Evolutionary conservation across 2,797 vertebrate species (phyloP), one percentile per base, ranked within the genome.

Genomic region (Labeo calbasu): DNA sequence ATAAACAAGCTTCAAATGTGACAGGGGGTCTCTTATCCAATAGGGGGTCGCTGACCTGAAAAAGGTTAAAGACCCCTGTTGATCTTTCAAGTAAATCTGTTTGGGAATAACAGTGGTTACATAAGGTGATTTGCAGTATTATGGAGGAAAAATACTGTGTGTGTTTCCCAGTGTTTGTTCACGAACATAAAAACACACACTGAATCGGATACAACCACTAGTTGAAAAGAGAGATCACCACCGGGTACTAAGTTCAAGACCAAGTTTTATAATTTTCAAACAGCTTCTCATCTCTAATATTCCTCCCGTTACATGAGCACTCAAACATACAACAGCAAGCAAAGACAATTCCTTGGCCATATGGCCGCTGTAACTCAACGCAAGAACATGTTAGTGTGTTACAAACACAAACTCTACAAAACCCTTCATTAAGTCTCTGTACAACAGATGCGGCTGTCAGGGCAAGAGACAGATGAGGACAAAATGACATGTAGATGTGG

Each of bases 111-210:
- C 50, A 4, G 53, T 40, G 23, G 70, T 83, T 81, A 87, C 66
- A 77, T 83, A 77, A 83, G 50, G n/a, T 81, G 86, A 87, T 85
- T 88, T 86, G 55, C 72, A 61, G 21, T 17, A 63, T 81, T 87
- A 28, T 71, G 43, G 32, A 75, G 76, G 14, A 46, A 76, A 65
- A 36, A 77, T 79, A 46, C 48, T 53, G 19, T 40, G 48, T 28
- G 15, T n/a, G 61, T 79, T 55, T 79, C 46, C 61, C 48, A 23
- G 14, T 23, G 63, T 53, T 53, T 55, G 28, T 40, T 23, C 68
- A 13, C 5, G 55, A 71, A 79, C 8, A 55, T 28, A 68, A 69
- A 79, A 80, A 69, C 8, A 0, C 46, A 68, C 43, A 53, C 25
- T 9, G 15, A 76, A 75, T 53, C n/a, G 1, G 10, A 75, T 65